phyloP scores from a whole-genome alignment of 2,888 invertebrate genomes.

The Diplolepis rosae region DNA sequence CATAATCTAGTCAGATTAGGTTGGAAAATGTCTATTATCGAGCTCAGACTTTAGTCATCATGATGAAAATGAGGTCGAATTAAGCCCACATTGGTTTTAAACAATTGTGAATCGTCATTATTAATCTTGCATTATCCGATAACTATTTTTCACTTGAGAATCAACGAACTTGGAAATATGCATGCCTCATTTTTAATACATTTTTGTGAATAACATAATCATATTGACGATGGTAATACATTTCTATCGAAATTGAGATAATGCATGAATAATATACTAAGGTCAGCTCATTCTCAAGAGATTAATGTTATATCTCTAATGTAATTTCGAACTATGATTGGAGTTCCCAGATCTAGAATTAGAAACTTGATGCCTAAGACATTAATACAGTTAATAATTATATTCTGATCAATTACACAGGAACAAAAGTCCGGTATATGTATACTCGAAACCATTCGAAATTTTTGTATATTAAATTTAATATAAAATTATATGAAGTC shows the following conservation, averaged over 20 bases:
- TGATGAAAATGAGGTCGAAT: conserved; percentile 10
- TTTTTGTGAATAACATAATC: background rate
- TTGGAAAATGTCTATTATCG: background rate
- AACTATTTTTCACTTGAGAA: background rate
- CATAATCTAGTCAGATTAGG: background rate
- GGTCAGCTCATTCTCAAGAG: background rate
- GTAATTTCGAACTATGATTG: background rate
- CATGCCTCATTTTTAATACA: background rate
- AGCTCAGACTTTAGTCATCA: background rate
- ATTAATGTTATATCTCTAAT: background rate
- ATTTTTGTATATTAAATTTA: no score
- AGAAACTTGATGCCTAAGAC: no score
- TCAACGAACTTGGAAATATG: background rate
- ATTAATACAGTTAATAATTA: no score
- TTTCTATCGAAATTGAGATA: background rate
- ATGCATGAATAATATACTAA: background rate
- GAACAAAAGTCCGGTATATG: no score
- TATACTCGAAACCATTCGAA: no score
- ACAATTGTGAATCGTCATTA: background rate
- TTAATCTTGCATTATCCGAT: background rate
- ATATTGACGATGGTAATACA: background rate
- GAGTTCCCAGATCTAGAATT: no score
- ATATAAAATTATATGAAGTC: no score
- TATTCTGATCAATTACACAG: no score
- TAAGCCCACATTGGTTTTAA: background rate